phyloP scores from a whole-genome alignment of 2,113 vertebrate genomes.

The Promerops cafer region DNA sequence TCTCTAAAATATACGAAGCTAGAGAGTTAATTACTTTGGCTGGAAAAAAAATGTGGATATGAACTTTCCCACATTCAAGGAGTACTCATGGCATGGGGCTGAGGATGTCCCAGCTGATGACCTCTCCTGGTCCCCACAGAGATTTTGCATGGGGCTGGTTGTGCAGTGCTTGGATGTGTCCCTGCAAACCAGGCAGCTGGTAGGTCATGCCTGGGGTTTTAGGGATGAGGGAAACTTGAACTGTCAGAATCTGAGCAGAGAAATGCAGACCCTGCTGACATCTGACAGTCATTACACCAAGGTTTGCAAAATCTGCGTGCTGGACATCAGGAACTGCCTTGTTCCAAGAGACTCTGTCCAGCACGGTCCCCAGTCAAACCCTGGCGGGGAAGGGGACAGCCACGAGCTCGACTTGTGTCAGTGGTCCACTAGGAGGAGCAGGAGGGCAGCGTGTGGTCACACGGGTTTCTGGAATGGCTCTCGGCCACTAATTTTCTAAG shows the following conservation, averaged over 20 bases:
- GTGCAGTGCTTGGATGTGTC: neutral
- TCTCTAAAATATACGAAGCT: neutral
- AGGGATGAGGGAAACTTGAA: neutral
- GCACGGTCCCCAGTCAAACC: neutral
- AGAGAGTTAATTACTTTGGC: neutral
- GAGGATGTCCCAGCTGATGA: neutral
- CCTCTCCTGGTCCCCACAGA: neutral
- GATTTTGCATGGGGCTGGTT: neutral
- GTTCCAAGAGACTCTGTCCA: neutral
- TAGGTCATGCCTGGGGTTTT: neutral
- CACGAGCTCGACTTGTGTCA: neutral
- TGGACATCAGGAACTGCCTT: neutral
- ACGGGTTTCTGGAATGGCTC: neutral
- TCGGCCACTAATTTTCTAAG: neutral
- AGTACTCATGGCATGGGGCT: neutral
- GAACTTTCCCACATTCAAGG: neutral
- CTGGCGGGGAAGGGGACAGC: neutral
- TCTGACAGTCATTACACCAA: neutral
- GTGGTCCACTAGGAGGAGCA: constrained; percentile 20
- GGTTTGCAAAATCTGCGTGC: neutral
- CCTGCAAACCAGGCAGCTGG: neutral
- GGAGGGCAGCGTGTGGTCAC: neutral
- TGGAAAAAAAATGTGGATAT: neutral
- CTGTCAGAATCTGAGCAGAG: neutral
- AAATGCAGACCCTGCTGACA: neutral